phyloP scores from a whole-genome alignment of 2,797 vertebrate genomes.

The Knipowitschia caucasica region DNA sequence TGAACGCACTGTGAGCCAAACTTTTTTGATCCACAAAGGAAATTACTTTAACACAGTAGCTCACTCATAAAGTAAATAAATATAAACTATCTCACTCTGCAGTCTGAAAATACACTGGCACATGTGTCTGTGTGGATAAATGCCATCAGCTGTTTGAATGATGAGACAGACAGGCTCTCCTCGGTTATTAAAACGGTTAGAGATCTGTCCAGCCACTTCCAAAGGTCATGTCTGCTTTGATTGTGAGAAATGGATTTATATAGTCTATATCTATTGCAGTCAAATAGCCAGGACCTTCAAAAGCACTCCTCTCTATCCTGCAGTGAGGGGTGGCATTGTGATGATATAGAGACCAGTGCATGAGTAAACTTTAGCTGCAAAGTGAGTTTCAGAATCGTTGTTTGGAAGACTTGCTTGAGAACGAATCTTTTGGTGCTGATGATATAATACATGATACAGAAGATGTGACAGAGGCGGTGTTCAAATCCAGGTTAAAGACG shows the following conservation, averaged over 20 bases:
- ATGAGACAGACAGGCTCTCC: conserved; percentile 12
- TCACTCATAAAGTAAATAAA: no score
- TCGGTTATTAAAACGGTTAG: conserved; percentile 15
- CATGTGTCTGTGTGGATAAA: conserved; percentile 30
- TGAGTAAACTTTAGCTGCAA: background rate
- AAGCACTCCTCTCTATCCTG: background rate
- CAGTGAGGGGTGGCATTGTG: background rate
- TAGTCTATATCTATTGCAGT: background rate
- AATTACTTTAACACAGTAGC: no score
- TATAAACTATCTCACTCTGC: no score
- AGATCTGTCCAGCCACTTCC: conserved; percentile 1
- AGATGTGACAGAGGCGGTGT: no score
- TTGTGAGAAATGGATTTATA: conserved; percentile 15
- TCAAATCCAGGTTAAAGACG: no score
- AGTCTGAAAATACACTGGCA: background rate
- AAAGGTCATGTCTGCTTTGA: conserved; percentile 33
- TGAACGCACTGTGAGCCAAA: no score
- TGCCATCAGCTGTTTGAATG: conserved; percentile 15
- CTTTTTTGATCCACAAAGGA: no score
- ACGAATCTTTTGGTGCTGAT: background rate
- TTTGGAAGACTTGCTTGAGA: background rate
- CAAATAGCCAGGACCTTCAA: background rate
- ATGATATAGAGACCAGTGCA: background rate
- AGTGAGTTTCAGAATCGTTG: background rate
- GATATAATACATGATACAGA: no score